Base-by-base conservation (phyloP, 1,140 invertebrate genomes). In the Lethocerus indicus region DNA sequence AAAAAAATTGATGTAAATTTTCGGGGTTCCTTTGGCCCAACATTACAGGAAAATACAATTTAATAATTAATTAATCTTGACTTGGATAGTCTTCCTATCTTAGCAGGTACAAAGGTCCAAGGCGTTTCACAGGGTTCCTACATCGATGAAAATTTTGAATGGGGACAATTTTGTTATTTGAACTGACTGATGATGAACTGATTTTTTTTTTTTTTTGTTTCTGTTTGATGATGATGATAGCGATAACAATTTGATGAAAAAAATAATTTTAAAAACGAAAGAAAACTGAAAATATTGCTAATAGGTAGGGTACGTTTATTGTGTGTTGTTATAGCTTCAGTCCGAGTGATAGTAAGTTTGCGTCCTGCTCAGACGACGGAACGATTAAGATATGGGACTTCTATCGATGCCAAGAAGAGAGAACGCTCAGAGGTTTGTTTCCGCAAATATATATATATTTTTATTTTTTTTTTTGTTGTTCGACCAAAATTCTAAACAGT, bases 351-450 rank as follows among this genome's bases (percentile, higher is more conserved):
- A 80, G 81, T 61, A 99, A 99, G 73, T 91, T 98, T 74, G 92
- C 90, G 9, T 94, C 94, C 21, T 97, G 94, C 71, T 98, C 94
- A 42, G 95, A 99, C 68, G 96, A 99, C 70, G 93, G 93, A 52
- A 98, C 96, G 18, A 77, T 98, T 32, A 72, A 94, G 59, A 89
- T 99, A 61, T 99, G 94, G 90, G 96, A 99, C 68, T 99, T 99
- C 72, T 79, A 89, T 63, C 79, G 86, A 58, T 97, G 92, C 68
- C 80, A 89, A 59, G 94, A 98, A 75, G 95, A 98, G 70, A 79
- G 80, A 68, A 88, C 96, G 60, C 72, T 98, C 6, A 72, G 91
- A 74, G 94, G 86, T 88, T 73, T 66, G 39, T 53, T 49, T 32
- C 21, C 14, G 14, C 14, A 36, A 36, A n/a, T 9, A n/a, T 14